phyloP scores from a whole-genome alignment of 2,797 vertebrate genomes.

The Neomorphus geoffroyi region DNA sequence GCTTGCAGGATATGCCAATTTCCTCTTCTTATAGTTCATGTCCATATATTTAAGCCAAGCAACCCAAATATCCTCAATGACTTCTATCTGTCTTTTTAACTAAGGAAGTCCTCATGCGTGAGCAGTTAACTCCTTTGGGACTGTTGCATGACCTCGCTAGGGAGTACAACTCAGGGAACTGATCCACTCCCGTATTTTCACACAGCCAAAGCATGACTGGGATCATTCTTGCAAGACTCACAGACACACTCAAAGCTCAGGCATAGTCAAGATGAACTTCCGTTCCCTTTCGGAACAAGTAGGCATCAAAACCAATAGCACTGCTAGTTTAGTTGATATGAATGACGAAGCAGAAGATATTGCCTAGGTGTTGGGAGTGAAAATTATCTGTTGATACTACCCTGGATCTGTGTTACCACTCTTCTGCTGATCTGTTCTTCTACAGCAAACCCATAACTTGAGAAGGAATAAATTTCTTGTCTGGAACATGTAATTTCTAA shows the following conservation, averaged over 20 bases:
- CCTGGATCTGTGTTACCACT: background rate
- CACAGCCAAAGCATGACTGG: background rate
- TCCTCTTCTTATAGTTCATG: background rate
- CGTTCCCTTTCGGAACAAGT: background rate
- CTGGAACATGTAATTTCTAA: background rate
- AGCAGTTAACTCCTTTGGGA: background rate
- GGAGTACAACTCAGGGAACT: background rate
- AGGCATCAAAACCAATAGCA: background rate
- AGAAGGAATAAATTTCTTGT: background rate
- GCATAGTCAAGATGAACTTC: background rate
- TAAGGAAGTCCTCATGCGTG: background rate
- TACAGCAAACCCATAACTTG: background rate
- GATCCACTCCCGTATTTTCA: background rate
- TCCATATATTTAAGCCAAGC: conserved; percentile 9
- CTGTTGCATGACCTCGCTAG: background rate
- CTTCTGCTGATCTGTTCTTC: background rate
- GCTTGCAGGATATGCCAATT: conserved; percentile 31
- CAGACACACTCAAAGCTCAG: too few relatives aligned
- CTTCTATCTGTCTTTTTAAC: background rate
- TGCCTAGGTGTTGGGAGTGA: background rate
- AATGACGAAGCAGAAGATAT: background rate
- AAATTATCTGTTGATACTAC: background rate
- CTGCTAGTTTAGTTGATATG: background rate
- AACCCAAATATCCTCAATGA: background rate
- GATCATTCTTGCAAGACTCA: background rate